Conservation (phyloP, 2,797 vertebrate genomes). For the Stomatorhinus walkeri region DNA sequence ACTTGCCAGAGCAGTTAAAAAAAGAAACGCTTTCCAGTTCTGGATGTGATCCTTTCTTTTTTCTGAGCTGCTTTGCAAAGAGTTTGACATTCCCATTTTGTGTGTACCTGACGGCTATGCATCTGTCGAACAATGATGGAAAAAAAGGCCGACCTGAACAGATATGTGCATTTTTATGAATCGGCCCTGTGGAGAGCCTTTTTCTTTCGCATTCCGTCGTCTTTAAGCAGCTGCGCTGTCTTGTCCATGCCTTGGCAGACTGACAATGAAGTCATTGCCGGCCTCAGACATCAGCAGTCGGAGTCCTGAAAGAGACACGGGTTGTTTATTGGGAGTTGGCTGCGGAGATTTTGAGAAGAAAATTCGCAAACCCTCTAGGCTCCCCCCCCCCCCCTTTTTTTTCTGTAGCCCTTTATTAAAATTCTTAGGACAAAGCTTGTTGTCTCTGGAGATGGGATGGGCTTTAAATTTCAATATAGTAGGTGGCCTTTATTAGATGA, state of each 20-base stretch:
- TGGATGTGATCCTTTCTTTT: slow-evolving; percentile 46
- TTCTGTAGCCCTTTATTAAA: background rate
- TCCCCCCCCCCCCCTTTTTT: background rate
- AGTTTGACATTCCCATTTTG: slow-evolving; percentile 30
- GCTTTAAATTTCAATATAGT: background rate
- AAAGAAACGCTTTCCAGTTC: slow-evolving; percentile 38
- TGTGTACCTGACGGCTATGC: slow-evolving; percentile 25
- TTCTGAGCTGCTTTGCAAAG: slow-evolving; percentile 29
- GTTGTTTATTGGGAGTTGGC: background rate
- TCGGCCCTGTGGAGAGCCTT: background rate
- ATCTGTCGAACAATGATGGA: background rate
- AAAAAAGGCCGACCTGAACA: background rate
- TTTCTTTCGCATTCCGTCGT: background rate
- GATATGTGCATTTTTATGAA: background rate
- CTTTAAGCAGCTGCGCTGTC: background rate
- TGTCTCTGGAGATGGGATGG: background rate
- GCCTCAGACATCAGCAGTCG: background rate
- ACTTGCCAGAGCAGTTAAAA: slow-evolving; percentile 26
- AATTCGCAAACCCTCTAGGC: background rate
- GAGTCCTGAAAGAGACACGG: background rate
- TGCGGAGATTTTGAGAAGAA: background rate
- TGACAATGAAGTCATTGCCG: slow-evolving; percentile 16
- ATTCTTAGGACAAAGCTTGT: background rate
- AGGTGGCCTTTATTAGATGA: background rate
- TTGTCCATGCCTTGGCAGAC: slow-evolving; percentile 10